phyloP scores from a whole-genome alignment of 2,113 vertebrate genomes.

The Conger conger region DNA sequence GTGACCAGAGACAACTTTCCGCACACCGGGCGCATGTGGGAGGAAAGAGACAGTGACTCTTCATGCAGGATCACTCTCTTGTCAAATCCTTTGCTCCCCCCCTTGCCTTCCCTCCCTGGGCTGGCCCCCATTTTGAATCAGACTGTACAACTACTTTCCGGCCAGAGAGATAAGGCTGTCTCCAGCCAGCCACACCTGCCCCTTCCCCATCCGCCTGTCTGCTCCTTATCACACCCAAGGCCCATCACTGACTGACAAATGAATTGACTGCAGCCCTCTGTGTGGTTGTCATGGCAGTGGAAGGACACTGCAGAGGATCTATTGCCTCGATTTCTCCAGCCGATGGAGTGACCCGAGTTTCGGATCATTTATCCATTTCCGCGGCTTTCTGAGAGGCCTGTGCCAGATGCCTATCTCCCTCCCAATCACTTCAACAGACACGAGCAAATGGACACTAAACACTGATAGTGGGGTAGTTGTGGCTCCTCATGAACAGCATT shows the following conservation, averaged over 20 bases:
- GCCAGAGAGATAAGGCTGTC: constrained; percentile 8
- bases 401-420: neutral
- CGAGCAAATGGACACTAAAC: neutral
- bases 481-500: neutral
- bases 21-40: neutral
- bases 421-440: neutral
- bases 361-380: neutral
- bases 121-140: neutral
- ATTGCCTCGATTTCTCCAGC: neutral
- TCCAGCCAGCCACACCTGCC: constrained; percentile 9
- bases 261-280: neutral
- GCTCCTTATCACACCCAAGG: constrained; percentile 5
- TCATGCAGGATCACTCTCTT: neutral
- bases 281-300: neutral
- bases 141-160: neutral
- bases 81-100: no score
- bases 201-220: neutral
- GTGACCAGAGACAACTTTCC: neutral
- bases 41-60: neutral
- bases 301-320: neutral
- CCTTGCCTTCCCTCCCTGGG: neutral
- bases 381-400: neutral
- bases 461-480: neutral
- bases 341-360: neutral
- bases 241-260: constrained; percentile 13